Base-by-base conservation (phyloP, 2,113 vertebrate species). In the western clawed frog (Xenopus tropicalis) region DNA sequence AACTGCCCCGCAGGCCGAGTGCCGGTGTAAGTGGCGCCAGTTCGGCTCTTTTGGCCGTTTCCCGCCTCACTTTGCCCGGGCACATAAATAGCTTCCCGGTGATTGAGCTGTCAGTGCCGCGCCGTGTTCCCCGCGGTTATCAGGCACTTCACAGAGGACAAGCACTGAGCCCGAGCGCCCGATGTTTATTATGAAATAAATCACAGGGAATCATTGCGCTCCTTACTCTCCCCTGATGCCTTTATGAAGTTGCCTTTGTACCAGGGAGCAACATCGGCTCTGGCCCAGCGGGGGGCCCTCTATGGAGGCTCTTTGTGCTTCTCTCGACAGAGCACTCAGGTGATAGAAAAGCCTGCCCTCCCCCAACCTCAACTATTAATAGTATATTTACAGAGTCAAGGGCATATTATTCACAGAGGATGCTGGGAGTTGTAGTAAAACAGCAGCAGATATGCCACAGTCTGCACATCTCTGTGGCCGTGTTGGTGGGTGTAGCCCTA, bases 121-220 rank as follows among this genome's bases (percentile, higher is more conserved):
- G 23, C 69, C 14, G 69, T 43, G 57, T 25, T 43, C 69, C 69
- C 69, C 14, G 69, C 46, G 69, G 69, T 48, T 71, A 61, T 62
- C 69, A 46, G 42, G 14, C 21, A 22, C 69, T 71, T 59, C 58
- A 71, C 69, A 51, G 23, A 71, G 69, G 22, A 71, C 69, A n/a
- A 52, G 69, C 58, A 4, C 59, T 14, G 11, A 62, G 58, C 58
- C 25, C 29, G 23, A 21, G 19, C 21, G 10, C 22, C 17, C 43
- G 13, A 17, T 44, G 44, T 62, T 71, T 62, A 71, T 62, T 58
- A 62, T 48, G 43, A 62, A 62, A 62, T 52, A 71, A 52, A 62
- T 71, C 57, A 48, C 20, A 71, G 20, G 11, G 21, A 42, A 12
- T 17, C 10, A 29, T 61, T n/a, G 29, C 21, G 9, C 29, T 37